Percentiles rank a stretch among this genome's conserved stretches.
Evolutionary conservation across 2,888 invertebrate genomes (phyloP).

Genomic region (Megaustenia siamemsis): DNA sequence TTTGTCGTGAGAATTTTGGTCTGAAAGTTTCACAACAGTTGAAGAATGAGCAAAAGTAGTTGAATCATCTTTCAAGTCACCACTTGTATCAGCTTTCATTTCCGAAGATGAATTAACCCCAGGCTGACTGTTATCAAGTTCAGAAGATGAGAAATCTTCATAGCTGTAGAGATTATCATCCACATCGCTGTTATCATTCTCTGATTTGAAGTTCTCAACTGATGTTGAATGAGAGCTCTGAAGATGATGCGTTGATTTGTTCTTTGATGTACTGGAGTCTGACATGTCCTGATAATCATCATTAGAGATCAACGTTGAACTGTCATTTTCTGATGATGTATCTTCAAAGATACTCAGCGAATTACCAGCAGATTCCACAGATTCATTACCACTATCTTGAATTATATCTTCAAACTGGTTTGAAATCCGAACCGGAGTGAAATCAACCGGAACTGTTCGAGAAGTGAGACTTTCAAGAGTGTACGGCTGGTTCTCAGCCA

Average conservation of each 20-base stretch:
- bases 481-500: too few relatives aligned
- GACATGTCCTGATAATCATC: background rate
- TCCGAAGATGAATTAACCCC: background rate
- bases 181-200: background rate
- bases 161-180: background rate
- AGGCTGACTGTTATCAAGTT: background rate
- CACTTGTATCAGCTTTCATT: background rate
- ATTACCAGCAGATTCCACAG: too few relatives aligned
- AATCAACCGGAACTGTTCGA: too few relatives aligned
- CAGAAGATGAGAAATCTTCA: background rate
- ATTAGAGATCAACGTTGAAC: background rate
- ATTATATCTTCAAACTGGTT: too few relatives aligned
- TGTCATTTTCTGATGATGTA: background rate
- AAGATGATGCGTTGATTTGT: background rate
- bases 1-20: too few relatives aligned
- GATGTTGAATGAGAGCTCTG: background rate
- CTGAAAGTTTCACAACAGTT: too few relatives aligned
- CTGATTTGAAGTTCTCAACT: background rate
- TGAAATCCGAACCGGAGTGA: too few relatives aligned
- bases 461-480: too few relatives aligned
- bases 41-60: too few relatives aligned
- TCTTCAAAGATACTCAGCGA: too few relatives aligned
- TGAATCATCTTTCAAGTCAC: too few relatives aligned
- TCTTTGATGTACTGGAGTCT: background rate
- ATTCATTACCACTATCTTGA: too few relatives aligned